Conservation (phyloP, 2,113 vertebrate species). For the Nannobrachium achirus region DNA sequence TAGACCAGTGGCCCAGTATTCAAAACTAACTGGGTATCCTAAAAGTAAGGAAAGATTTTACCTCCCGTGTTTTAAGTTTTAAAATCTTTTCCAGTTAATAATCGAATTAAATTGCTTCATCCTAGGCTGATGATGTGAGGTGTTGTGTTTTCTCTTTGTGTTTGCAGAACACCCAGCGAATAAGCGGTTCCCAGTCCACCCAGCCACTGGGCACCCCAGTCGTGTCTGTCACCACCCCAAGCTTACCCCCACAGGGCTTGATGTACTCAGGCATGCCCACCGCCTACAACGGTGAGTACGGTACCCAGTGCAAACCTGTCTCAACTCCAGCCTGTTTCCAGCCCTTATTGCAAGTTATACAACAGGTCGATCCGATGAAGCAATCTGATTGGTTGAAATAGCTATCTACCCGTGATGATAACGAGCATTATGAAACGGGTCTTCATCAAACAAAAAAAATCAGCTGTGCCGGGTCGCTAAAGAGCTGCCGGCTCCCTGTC, state of each 20-base stretch:
- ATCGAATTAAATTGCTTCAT: not conserved
- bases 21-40: not conserved
- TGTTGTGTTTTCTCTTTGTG: slow-evolving; percentile 40
- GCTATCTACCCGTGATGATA: too few species aligned
- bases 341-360: too few species aligned
- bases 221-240: slow-evolving; percentile 96
- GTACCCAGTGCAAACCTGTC: slow-evolving; percentile 22
- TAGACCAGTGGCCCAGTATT: not conserved
- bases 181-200: slow-evolving; percentile 91
- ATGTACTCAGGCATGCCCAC: slow-evolving; percentile 96
- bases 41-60: not conserved
- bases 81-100: not conserved
- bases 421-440: too few species aligned
- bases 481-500: too few species aligned
- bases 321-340: slow-evolving; percentile 25
- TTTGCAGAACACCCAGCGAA: slow-evolving; percentile 91
- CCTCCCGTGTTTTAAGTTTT: not conserved
- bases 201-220: slow-evolving; percentile 94
- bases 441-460: too few species aligned
- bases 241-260: slow-evolving; percentile 92
- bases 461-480: too few species aligned
- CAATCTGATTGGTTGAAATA: too few species aligned
- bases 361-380: too few species aligned
- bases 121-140: not conserved
- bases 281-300: slow-evolving; percentile 93